Evolutionary conservation across 92 coral and sea anemone species (phyloP), one percentile per base, ranked within the genome.

Genomic region (Blastomussa wellsi): DNA sequence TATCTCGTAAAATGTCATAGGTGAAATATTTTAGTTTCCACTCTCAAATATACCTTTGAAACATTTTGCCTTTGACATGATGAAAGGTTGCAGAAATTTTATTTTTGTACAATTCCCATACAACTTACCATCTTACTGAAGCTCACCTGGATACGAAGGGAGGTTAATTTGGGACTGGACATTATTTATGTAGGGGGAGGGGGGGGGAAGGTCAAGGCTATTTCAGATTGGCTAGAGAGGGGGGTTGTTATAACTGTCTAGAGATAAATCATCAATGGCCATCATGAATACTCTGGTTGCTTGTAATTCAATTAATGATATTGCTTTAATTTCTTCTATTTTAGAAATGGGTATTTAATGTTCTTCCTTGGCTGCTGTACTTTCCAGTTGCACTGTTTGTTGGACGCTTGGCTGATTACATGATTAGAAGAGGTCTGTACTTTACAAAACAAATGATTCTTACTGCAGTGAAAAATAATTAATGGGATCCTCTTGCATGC

Each of bases 261-360:
- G 49, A 44, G 4, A 44, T 44, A 44, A 44, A 14, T 51, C 57
- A 51, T 14, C 57, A 14, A 15, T 51, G 22, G 2, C 4, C 0
- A 51, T 22, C 57, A 51, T 3, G 22, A 48, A 48, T 13, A 0
- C 57, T 51, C 20, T 1, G 2, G 22, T 51, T 51, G n/a, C n/a
- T n/a, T n/a, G n/a, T n/a, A 51, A 51, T 22, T 51, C 57, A 14
- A 22, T 48, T 48, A 48, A 59, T 59, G 33, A 62, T 26, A 62
- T n/a, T 62, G 33, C n/a, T n/a, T n/a, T 62, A 4, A 62, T 62
- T 62, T 62, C 3, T 62, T 33, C 10, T 1, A 82, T 80, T 12
- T 38, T 67, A 97, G 99, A 93, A 93, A 88, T 95, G 98, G 93
- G 88, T 93, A 48, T 97, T 87, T 70, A 97, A 97, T 82, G 98